Conservation (phyloP, 1,140 invertebrate species). For the Neomicropteryx cornuta region DNA sequence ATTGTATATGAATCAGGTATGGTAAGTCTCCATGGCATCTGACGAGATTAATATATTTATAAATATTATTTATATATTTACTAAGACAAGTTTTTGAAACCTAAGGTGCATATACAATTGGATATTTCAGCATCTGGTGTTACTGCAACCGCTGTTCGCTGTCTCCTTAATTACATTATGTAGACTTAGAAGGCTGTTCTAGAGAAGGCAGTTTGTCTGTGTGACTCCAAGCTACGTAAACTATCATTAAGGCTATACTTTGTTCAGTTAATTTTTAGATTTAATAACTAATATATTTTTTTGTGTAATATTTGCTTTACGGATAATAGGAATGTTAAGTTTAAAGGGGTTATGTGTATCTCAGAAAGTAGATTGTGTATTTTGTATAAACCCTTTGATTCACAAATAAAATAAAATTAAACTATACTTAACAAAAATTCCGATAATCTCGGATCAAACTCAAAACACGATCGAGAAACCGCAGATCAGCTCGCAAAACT, state of each 20-base stretch:
- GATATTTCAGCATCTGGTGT: background rate
- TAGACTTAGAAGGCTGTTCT: background rate
- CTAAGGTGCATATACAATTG: background rate
- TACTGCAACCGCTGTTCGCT: background rate
- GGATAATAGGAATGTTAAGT: background rate
- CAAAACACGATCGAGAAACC: too few relatives aligned
- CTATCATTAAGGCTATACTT: background rate
- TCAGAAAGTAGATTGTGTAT: too few relatives aligned
- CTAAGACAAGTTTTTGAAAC: background rate
- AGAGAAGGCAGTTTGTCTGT: too few relatives aligned
- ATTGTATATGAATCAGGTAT: background rate
- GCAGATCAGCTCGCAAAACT: too few relatives aligned
- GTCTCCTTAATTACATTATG: background rate
- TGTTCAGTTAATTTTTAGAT: background rate
- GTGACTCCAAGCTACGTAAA: background rate
- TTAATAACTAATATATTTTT: background rate
- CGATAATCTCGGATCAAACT: too few relatives aligned
- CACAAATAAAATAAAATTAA: background rate
- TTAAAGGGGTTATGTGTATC: background rate
- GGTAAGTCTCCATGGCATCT: background rate
- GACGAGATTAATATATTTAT: constrained; percentile 1
- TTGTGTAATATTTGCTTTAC: background rate
- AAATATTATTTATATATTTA: constrained; percentile 2
- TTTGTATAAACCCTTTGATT: background rate
- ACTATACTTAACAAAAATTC: background rate